Conservation (phyloP, 1,140 invertebrate genomes). For the Drosophila aff. region DNA sequence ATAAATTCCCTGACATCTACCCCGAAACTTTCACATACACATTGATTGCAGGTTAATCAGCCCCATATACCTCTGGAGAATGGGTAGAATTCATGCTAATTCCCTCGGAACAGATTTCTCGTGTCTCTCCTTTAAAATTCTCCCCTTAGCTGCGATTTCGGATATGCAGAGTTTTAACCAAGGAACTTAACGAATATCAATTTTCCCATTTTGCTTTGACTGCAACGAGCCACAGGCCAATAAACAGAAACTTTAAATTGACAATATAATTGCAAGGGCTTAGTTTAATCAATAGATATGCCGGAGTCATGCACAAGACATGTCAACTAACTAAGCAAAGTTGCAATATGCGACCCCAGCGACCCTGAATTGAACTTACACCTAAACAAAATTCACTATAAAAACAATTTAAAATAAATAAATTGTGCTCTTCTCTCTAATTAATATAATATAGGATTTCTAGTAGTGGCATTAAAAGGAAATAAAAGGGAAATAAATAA, state of each 20-base stretch:
- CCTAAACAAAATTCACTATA: neutral
- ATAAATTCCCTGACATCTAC: slow-evolving; percentile 1
- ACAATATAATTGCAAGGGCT: slow-evolving; percentile 36
- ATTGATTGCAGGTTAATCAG: slow-evolving; percentile 8
- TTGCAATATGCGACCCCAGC: slow-evolving; percentile 48
- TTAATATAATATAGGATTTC: too few species aligned
- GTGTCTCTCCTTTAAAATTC: neutral
- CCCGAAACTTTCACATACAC: neutral
- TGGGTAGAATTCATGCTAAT: neutral
- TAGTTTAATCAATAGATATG: slow-evolving; percentile 59
- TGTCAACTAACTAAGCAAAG: slow-evolving; percentile 33
- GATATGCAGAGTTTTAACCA: neutral
- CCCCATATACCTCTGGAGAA: neutral
- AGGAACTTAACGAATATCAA: neutral
- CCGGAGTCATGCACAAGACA: slow-evolving; percentile 4
- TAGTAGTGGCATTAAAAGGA: too few species aligned
- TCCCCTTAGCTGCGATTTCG: too few species aligned
- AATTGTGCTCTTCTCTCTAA: too few species aligned
- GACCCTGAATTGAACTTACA: slow-evolving; percentile 9
- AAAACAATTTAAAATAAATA: too few species aligned
- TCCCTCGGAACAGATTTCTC: neutral
- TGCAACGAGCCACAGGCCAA: slow-evolving; percentile 12
- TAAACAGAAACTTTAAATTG: slow-evolving; percentile 37
- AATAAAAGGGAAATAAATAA: neutral
- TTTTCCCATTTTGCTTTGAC: neutral